phyloP scores from a whole-genome alignment of 2,113 vertebrate genomes.

The Acrocephalus arundinaceus region DNA sequence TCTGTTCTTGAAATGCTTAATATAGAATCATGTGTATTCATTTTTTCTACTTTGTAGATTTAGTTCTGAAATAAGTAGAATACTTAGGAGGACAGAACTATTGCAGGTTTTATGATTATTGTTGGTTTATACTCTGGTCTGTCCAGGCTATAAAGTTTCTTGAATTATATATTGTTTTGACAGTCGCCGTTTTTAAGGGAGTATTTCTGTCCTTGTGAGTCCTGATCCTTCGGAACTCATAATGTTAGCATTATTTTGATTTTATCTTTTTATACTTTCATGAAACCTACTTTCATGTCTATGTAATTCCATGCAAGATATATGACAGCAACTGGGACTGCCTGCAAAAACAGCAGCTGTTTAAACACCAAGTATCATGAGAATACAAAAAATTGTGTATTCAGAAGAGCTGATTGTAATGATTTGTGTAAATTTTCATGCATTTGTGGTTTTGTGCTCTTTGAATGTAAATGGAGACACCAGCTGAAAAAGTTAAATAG shows the following conservation, averaged over 20 bases:
- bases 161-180: not conserved
- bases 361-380: not conserved
- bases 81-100: not conserved
- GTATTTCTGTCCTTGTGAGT: not conserved
- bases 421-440: not conserved
- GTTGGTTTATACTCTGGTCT: not conserved
- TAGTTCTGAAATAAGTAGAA: not conserved
- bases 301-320: not conserved
- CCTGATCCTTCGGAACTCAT: not conserved
- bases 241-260: not conserved
- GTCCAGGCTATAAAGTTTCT: not conserved
- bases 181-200: not conserved
- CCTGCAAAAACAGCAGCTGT: not conserved
- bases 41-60: not conserved
- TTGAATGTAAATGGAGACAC: not conserved
- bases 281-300: not conserved
- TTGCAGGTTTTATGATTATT: not conserved
- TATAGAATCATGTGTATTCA: not conserved
- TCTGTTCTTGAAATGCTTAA: not conserved
- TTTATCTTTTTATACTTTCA: not conserved
- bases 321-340: not conserved
- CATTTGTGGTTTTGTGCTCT: not conserved
- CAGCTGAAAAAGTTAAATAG: not conserved
- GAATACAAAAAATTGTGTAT: not conserved
- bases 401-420: not conserved